A percentile compares a stretch with the other conserved stretches of the same genome.
phyloP scores from a whole-genome alignment of 1,140 invertebrate genomes.

The Drosophila ambigua region DNA sequence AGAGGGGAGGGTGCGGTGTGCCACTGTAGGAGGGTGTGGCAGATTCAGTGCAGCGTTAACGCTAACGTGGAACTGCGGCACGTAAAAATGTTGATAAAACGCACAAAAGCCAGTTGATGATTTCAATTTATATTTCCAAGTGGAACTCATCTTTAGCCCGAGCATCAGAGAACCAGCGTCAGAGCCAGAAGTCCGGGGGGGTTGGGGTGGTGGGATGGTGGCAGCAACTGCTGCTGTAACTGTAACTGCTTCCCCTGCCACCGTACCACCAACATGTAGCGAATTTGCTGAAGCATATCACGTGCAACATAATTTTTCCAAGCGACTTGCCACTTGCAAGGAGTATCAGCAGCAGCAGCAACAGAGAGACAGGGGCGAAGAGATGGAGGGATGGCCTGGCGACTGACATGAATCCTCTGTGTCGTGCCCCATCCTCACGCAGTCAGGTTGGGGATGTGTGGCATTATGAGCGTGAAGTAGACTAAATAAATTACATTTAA shows the following conservation, averaged over 20 bases:
- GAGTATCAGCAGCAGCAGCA: neutral
- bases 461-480: conserved; percentile 79
- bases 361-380: neutral
- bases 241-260: conserved; percentile 15
- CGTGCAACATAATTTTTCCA: conserved; percentile 83
- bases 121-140: conserved; percentile 82
- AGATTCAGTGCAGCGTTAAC: conserved; percentile 64
- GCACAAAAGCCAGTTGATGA: conserved; percentile 80
- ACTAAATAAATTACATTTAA: conserved; percentile 81
- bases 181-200: neutral
- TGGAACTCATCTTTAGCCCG: conserved; percentile 75
- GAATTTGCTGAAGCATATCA: conserved; percentile 81
- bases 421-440: neutral
- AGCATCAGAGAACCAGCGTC: conserved; percentile 2
- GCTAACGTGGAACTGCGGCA: conserved; percentile 64
- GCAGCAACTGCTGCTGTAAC: conserved; percentile 10
- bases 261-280: conserved; percentile 48
- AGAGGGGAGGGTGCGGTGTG: neutral
- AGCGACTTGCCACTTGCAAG: conserved; percentile 72
- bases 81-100: conserved; percentile 83
- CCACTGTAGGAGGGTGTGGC: conserved; percentile 15
- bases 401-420: conserved; percentile 67
- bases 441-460: conserved; percentile 39
- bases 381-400: conserved; percentile 25
- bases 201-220: neutral